These are phyloP conservation scores for Leptopilina drosophilae DNA, from an alignment of 2,888 invertebrate species.

Conservation along the genomic window DNA sequence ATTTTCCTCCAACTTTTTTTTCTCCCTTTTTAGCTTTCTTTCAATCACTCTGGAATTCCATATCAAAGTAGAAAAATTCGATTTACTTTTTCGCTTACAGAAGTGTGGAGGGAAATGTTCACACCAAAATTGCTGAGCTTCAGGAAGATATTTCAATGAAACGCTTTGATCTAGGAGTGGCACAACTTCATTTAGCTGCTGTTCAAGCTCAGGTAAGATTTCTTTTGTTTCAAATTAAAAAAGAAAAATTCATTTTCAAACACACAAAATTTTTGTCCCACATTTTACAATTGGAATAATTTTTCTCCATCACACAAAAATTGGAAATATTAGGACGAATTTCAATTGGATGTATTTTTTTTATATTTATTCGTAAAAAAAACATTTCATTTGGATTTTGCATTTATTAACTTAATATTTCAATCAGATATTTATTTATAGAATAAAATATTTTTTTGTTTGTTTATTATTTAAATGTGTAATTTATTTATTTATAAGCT, in stretches of 20 bases:
- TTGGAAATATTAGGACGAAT: no score
- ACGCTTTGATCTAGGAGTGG: constrained; percentile 94
- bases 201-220: constrained; percentile 91
- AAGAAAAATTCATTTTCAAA: neutral
- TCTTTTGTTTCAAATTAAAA: constrained; percentile 50
- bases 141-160: constrained; percentile 97
- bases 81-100: constrained; percentile 66
- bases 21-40: neutral
- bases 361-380: no score
- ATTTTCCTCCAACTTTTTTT: constrained; percentile 1
- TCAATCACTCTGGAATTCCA: constrained; percentile 29
- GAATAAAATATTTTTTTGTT: no score
- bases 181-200: constrained; percentile 93
- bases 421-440: no score
- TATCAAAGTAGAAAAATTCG: constrained; percentile 31
- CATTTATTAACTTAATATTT: no score
- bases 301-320: no score
- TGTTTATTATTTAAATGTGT: no score
- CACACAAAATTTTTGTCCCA: neutral
- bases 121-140: constrained; percentile 95
- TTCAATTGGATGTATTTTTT: no score
- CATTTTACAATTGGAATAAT: no score
- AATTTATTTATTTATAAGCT: no score
- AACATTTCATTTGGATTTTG: no score
- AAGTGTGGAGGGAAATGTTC: constrained; percentile 86